phyloP scores from a whole-genome alignment of 2,797 vertebrate species.

The Sciurus carolinensis region DNA sequence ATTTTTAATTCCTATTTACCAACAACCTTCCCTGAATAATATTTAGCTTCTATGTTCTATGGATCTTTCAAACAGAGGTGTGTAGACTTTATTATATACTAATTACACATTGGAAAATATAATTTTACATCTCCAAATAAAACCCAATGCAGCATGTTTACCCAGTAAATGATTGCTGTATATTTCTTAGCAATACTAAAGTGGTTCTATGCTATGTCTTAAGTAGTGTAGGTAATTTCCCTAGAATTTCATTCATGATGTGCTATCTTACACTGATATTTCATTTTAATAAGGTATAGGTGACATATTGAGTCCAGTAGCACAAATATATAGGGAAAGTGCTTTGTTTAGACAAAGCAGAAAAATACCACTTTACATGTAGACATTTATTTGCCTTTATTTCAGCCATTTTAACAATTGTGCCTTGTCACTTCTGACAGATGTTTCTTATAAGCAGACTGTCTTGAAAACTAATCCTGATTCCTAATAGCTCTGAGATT shows the following conservation, averaged over 20 bases:
- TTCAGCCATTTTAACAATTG: conserved; percentile 72
- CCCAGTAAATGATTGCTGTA: neutral
- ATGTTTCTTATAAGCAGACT: conserved; percentile 64
- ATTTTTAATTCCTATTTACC: neutral
- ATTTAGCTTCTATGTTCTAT: neutral
- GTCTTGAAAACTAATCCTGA: conserved; percentile 57
- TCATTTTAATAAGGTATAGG: conserved; percentile 7
- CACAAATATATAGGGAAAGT: conserved; percentile 34
- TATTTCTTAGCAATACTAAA: neutral
- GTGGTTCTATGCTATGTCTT: neutral
- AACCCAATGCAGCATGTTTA: neutral
- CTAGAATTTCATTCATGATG: neutral
- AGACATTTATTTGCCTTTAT: conserved; percentile 76
- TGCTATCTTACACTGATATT: neutral
- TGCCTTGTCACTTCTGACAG: conserved; percentile 75
- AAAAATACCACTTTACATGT: conserved; percentile 69
- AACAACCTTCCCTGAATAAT: neutral
- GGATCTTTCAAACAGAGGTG: neutral
- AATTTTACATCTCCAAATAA: neutral
- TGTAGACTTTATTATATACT: neutral
- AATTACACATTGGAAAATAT: neutral
- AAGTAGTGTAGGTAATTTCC: conserved; percentile 1
- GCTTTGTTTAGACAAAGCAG: conserved; percentile 65
- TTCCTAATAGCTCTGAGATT: conserved; percentile 56
- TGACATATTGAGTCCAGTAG: neutral